Base-by-base conservation (phyloP, 1,140 invertebrate species). In the Harlomillsia oculata region DNA sequence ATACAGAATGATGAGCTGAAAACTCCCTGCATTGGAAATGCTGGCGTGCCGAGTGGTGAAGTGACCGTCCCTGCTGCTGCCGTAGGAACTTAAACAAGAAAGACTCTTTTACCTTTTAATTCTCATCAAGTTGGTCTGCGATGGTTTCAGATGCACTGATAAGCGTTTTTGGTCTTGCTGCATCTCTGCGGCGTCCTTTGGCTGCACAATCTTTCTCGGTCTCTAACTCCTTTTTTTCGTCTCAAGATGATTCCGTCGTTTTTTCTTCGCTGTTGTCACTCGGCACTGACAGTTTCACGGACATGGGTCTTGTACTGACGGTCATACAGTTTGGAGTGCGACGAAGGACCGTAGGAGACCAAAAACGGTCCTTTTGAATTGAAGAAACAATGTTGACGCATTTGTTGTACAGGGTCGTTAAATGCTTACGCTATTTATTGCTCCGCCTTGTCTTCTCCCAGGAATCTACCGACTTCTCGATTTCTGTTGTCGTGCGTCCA, bases 381-480 rank as follows among this genome's bases (percentile, higher is more conserved):
- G 30, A 14, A 25, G 23, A 55, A 55, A 60, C 44, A 55, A 60
- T 60, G 58, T 60, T 48, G 28, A 55, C 58, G 52, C 44, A 55
- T 50, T 60, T 60, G 58, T 60, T 44, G n/a, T 29, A 55, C 58
- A 60, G 34, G 36, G 48, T 53, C 39, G 58, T 48, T 55, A 60
- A 54, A 55, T 55, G 20, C 39, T 52, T 28, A 20, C 18, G 16
- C 30, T 49, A 59, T 43, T 56, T 59, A 59, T 59, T 52, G 29
- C 18, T 43, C 23, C 25, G 13, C 8, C 37, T n/a, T 53, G 32
- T 52, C 44, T 39, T 40, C 43, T 45, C 43, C 41, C 26, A n/a
- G n/a, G n/a, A n/a, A n/a, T n/a, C n/a, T n/a, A n/a, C n/a, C n/a
- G n/a, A n/a, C n/a, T n/a, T n/a, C n/a, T n/a, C n/a, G n/a, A n/a